Percentiles rank a stretch among this genome's conserved stretches.
Conservation (phyloP, 2,113 vertebrate genomes). For the Hoplias malabaricus region DNA sequence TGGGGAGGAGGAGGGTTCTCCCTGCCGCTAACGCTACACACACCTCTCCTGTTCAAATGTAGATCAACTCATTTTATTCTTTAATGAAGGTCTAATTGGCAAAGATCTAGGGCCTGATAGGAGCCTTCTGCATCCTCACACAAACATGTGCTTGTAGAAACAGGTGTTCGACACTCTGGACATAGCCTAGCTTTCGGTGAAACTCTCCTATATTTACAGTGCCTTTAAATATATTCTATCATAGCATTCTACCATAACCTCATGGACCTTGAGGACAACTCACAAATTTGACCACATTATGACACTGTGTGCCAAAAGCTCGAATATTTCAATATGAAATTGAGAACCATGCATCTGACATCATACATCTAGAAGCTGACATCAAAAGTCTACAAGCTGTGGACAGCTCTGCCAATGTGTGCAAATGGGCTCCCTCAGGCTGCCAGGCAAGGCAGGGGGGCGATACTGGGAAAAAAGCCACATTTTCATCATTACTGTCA, state of each 20-base stretch:
- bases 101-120: slow-evolving; percentile 22
- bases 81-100: slow-evolving; percentile 73
- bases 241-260: too few relatives aligned
- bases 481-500: slow-evolving; percentile 76
- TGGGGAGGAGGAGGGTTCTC: slow-evolving; percentile 9
- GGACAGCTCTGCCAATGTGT: slow-evolving; percentile 46
- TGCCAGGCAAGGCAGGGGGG: slow-evolving; percentile 60
- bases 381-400: slow-evolving; percentile 30
- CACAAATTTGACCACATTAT: slow-evolving; percentile 22
- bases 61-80: slow-evolving; percentile 71
- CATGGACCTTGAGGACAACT: slow-evolving; percentile 7
- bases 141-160: background rate
- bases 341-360: slow-evolving; percentile 29
- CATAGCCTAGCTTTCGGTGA: too few relatives aligned
- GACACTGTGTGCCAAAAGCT: slow-evolving; percentile 24
- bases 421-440: slow-evolving; percentile 66
- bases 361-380: slow-evolving; percentile 39
- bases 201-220: too few relatives aligned
- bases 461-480: slow-evolving; percentile 79
- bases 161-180: background rate
- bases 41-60: slow-evolving; percentile 70
- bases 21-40: slow-evolving; percentile 60
- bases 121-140: slow-evolving; percentile 29
- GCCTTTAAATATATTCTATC: too few relatives aligned
- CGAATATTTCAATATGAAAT: slow-evolving; percentile 39